phyloP scores from a whole-genome alignment of 2,888 invertebrate species.

The Dyspetes luteomarginatus region DNA sequence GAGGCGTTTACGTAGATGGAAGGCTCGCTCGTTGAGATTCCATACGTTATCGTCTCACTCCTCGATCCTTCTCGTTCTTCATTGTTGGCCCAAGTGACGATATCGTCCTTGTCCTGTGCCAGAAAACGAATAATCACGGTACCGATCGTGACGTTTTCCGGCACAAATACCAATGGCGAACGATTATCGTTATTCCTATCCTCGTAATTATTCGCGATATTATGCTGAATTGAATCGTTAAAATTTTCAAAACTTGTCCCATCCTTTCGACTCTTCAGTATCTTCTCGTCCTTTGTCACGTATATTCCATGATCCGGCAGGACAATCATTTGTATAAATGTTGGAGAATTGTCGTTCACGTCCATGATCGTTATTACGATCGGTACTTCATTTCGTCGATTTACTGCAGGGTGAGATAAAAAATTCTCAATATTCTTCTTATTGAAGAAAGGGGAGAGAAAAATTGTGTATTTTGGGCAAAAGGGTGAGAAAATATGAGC shows the following conservation, averaged over 20 bases:
- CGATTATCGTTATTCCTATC: slow-evolving; percentile 68
- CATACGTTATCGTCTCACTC: slow-evolving; percentile 86
- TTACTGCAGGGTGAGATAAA: slow-evolving; percentile 84
- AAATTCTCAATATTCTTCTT: neutral
- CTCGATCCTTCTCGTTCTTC: neutral
- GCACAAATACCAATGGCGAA: slow-evolving; percentile 88
- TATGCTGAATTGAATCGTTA: slow-evolving; percentile 48
- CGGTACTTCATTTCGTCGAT: slow-evolving; percentile 89
- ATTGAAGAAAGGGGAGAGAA: no score
- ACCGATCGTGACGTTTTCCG: slow-evolving; percentile 90
- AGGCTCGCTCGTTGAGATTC: slow-evolving; percentile 84
- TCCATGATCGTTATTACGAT: slow-evolving; percentile 90
- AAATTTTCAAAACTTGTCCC: neutral
- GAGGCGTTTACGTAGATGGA: slow-evolving; percentile 49
- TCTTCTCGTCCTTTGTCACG: slow-evolving; percentile 85
- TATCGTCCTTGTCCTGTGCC: slow-evolving; percentile 89
- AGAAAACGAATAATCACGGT: slow-evolving; percentile 88
- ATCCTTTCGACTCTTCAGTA: slow-evolving; percentile 77
- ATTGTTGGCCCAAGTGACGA: slow-evolving; percentile 85
- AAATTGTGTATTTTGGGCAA: no score
- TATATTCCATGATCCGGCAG: slow-evolving; percentile 88
- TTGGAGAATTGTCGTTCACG: slow-evolving; percentile 92
- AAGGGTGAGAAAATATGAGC: neutral
- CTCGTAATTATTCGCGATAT: slow-evolving; percentile 63
- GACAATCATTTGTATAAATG: slow-evolving; percentile 89